These are phyloP conservation scores for Tonatia bakeri DNA, from an alignment of 2,113 vertebrate species.

Conservation along the genomic window DNA sequence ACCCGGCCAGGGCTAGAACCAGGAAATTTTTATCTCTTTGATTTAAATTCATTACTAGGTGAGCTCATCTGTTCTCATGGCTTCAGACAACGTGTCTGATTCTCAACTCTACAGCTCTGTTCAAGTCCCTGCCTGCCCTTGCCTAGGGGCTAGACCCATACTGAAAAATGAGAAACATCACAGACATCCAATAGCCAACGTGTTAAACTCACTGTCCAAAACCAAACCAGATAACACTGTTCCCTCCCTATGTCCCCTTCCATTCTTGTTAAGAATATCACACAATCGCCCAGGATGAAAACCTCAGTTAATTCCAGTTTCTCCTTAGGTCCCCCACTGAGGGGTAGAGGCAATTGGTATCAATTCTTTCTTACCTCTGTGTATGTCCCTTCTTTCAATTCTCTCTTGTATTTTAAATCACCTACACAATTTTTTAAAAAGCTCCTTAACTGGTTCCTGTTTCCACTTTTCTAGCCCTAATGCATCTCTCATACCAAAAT, in stretches of 20 bases:
- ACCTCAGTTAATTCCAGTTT: constrained; percentile 13
- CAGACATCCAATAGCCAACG: neutral
- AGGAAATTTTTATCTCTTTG: neutral
- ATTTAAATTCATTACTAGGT: neutral
- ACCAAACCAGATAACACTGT: neutral
- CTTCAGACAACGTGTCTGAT: neutral
- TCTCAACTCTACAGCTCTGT: neutral
- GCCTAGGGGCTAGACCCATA: neutral
- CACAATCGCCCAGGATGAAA: neutral
- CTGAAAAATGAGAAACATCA: neutral
- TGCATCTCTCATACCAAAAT: neutral
- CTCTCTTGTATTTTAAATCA: neutral
- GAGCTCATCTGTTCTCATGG: neutral
- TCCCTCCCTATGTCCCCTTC: neutral
- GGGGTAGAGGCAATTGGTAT: neutral
- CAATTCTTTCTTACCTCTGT: neutral
- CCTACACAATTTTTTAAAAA: neutral
- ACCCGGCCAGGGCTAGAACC: no score
- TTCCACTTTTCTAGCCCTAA: neutral
- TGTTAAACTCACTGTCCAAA: neutral
- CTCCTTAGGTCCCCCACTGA: neutral
- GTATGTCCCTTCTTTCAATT: neutral
- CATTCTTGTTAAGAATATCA: neutral
- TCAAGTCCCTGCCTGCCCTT: neutral
- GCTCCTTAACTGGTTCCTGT: neutral